These are phyloP conservation scores for Zaprionus nigranus DNA, from an alignment of 1,140 invertebrate species.

Conservation along the genomic window DNA sequence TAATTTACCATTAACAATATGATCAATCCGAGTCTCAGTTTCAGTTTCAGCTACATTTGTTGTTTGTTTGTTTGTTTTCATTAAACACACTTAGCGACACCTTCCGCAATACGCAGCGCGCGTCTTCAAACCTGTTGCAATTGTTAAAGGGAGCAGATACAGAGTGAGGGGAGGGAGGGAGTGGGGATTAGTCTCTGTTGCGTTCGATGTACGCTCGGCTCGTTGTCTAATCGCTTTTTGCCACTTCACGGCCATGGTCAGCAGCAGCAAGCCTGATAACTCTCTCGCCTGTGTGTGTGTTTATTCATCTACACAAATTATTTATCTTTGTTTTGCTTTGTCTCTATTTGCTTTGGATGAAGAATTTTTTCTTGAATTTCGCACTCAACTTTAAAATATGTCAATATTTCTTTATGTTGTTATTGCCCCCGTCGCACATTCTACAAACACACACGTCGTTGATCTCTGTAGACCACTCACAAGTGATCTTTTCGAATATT, in stretches of 20 bases:
- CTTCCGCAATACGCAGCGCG: slow-evolving; percentile 26
- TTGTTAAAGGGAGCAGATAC: slow-evolving; percentile 1
- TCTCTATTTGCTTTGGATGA: slow-evolving; percentile 43
- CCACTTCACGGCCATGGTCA: slow-evolving; percentile 39
- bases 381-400: slow-evolving; percentile 67
- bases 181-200: background rate
- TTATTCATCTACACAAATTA: slow-evolving; percentile 22
- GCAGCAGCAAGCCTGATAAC: background rate
- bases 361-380: slow-evolving; percentile 48
- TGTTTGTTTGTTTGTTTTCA: slow-evolving; percentile 38
- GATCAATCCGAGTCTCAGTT: slow-evolving; percentile 12
- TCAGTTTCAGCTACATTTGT: slow-evolving; percentile 27
- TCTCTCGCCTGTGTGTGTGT: slow-evolving; percentile 6
- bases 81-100: slow-evolving; percentile 51
- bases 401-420: slow-evolving; percentile 63
- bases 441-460: slow-evolving; percentile 56
- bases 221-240: slow-evolving; percentile 35
- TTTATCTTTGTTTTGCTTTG: slow-evolving; percentile 26
- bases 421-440: slow-evolving; percentile 46
- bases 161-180: background rate
- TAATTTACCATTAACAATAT: slow-evolving; percentile 37
- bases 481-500: background rate
- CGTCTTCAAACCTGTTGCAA: slow-evolving; percentile 46
- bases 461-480: slow-evolving; percentile 29
- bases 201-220: slow-evolving; percentile 7